phyloP scores from a whole-genome alignment of 2,888 invertebrate species.

The Mythimna albipuncta region DNA sequence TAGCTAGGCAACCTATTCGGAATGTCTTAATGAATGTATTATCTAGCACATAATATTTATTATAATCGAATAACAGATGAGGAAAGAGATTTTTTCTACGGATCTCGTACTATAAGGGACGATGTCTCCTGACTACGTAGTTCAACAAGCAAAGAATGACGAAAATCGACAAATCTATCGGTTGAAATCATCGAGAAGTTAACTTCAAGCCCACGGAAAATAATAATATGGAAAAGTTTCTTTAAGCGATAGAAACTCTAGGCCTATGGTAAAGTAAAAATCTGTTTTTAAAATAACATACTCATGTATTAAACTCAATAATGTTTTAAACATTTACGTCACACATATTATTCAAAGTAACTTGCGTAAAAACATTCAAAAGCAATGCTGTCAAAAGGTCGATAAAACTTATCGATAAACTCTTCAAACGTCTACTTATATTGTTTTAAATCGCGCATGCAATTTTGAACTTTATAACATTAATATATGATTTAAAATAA shows the following conservation, averaged over 20 bases:
- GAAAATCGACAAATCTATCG: not conserved
- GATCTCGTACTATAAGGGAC: no score
- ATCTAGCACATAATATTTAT: no score
- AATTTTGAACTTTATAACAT: slow-evolving; percentile 27
- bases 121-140: no score
- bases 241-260: not conserved
- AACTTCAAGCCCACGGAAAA: not conserved
- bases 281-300: not conserved
- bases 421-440: slow-evolving; percentile 34
- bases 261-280: not conserved
- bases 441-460: slow-evolving; percentile 42
- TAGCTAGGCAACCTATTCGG: no score
- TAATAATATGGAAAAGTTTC: not conserved
- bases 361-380: slow-evolving; percentile 34
- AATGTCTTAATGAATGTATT: no score
- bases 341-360: slow-evolving; percentile 41
- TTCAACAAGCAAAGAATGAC: not conserved
- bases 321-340: slow-evolving; percentile 27
- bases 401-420: slow-evolving; percentile 63
- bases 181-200: not conserved
- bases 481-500: slow-evolving; percentile 17
- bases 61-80: no score
- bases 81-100: no score
- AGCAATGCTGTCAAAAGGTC: slow-evolving; percentile 53
- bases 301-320: not conserved